Base-by-base conservation (phyloP, 2,888 invertebrate species). In the Monochamus alternatus region DNA sequence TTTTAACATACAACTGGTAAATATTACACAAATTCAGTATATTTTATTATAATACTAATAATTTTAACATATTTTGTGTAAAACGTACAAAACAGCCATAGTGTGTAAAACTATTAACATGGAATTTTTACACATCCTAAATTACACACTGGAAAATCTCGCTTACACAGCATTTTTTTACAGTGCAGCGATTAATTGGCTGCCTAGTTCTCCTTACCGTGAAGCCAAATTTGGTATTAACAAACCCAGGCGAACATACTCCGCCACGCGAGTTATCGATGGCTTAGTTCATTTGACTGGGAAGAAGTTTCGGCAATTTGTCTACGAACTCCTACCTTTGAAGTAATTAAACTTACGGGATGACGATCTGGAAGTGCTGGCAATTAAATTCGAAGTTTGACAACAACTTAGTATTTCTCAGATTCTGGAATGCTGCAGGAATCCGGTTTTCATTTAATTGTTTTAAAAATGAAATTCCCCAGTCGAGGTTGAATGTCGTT, bases 381-480 rank as follows among this genome's bases (percentile, higher is more conserved):
- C 44, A 69, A 69, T 69, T 69, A 69, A 51, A 69, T 60, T 69
- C 47, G 38, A 69, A 69, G 60, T 69, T 69, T 69, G 69, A 51
- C 68, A 69, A 44, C 69, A 69, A 69, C 60, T 69, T 60, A 60
- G 47, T 22, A 51, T 69, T 69, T 69, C 44, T 47, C 60, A 69
- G 55, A 10, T 60, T 51, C 12, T 38, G 65, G 51, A 66, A 51
- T 51, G 10, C 44, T 30, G 22, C 8, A 9, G 47, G 52, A 66
- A 66, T 66, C 30, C 65, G 51, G 47, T 47, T 38, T 38, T 38
- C 38, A 47, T 47, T 47, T 47, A 47, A 47, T 47, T 8, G 47
- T 8, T 7, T 55, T 55, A 55, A 55, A 55, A 55, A 38, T 38
- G 38, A 38, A 38, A 38, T 38, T 38, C 38, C 38, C 38, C 3